Base-by-base conservation (phyloP, 1,140 invertebrate species). In the Dolichoris vasculosae region DNA sequence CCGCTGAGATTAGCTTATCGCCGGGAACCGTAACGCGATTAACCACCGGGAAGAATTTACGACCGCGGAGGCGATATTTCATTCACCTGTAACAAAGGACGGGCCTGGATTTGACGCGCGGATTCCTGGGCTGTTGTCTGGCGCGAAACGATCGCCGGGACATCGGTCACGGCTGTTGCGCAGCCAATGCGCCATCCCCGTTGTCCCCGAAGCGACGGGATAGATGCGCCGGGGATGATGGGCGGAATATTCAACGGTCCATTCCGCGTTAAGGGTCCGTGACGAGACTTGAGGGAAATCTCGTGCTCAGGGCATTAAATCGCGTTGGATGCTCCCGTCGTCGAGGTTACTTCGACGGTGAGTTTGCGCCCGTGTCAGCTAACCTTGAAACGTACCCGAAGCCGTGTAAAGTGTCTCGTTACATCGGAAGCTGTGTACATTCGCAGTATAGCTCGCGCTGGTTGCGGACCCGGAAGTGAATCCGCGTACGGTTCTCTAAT, bases 21-120 rank as follows among this genome's bases (percentile, higher is more conserved):
- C 55, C 55, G n/a, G 48, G 23, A 48, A 43, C 2, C 51, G 11
- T n/a, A 13, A 13, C 77, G 38, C 64, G 35, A 43, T n/a, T 64
- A 9, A 15, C 38, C 69, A 55, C 84, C 83, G 87, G 88, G 88
- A 89, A 87, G 87, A 87, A 89, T 59, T 89, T 86, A 87, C 88
- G 87, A 86, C 88, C 88, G 82, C 83, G 82, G 82, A 85, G 73
- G 43, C 38, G 73, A 76, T 40, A 35, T 69, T 69, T 38, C 64
- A 38, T 69, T 15, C 64, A 35, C 9, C 30, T 38, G 8, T 11
- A 69, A 38, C 64, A 71, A 40, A 71, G 69, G 55, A 2, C 23
- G 55, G 55, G 26, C 7, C 55, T 59, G 55, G 23, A 59, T 23
- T 59, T 59, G 55, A 59, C 55, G 55, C 55, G 55, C 48, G 55